These are phyloP conservation scores for Leucophenga maculata DNA, from an alignment of 2,888 invertebrate species.

Conservation along the genomic window DNA sequence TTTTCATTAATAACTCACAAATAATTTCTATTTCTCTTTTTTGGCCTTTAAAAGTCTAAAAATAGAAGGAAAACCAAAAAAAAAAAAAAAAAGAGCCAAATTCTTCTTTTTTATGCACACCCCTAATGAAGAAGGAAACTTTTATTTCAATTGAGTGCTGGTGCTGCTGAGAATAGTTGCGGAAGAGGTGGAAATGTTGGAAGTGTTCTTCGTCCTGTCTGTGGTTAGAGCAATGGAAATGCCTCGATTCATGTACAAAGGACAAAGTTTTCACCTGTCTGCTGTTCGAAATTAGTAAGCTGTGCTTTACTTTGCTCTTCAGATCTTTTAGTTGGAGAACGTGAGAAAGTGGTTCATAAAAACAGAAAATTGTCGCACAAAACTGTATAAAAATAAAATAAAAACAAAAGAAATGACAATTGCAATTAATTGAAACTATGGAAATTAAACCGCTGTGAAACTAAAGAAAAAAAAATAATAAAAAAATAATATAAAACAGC, in stretches of 20 bases:
- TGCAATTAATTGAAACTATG: constrained; percentile 59
- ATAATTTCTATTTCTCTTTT: constrained; percentile 54
- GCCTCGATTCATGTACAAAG: neutral
- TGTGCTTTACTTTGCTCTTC: neutral
- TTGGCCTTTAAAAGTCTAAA: constrained; percentile 24
- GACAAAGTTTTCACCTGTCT: constrained; percentile 18
- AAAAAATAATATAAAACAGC: too few species aligned
- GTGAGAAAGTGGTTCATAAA: constrained; percentile 8
- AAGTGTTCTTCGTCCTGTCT: neutral
- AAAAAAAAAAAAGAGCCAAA: neutral
- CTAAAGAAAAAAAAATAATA: neutral
- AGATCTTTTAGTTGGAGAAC: neutral
- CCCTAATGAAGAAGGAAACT: constrained; percentile 5
- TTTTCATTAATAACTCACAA: constrained; percentile 65
- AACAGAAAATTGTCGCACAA: constrained; percentile 32
- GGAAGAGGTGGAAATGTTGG: too few species aligned
- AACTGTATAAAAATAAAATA: constrained; percentile 14
- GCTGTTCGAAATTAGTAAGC: neutral
- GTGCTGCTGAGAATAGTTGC: too few species aligned
- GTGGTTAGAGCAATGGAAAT: neutral
- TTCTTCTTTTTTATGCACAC: neutral
- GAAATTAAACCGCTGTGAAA: neutral
- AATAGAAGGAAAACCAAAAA: neutral
- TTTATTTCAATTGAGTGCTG: constrained; percentile 24
- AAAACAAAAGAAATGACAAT: constrained; percentile 55